Base-by-base conservation (phyloP, 2,888 invertebrate species). In the Oscheius myriophilus region DNA sequence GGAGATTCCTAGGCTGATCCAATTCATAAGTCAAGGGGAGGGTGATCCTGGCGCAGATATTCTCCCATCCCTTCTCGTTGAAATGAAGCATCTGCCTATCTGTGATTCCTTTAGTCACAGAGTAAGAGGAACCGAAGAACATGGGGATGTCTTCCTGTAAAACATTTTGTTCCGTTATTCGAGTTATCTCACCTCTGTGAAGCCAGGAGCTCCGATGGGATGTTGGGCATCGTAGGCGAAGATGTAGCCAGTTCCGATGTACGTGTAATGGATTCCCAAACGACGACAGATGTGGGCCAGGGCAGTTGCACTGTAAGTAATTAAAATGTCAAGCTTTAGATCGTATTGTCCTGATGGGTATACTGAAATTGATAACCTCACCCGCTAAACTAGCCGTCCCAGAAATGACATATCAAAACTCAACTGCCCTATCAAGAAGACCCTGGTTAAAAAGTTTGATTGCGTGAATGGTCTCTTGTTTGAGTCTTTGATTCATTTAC, bases 61-160 rank as follows among this genome's bases (percentile, higher is more conserved):
- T 74, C 57, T 85, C 85, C 71, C 76, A 78, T 33, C 76, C 75
- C 54, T 73, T 74, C 42, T 73, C 73, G 54, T 79, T 73, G 64
- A 76, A 78, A 55, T 70, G 71, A 45, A 46, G 67, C 79, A 79
- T 79, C 46, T 78, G 80, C 6, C 82, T 72, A 67, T 85, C 85
- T 9, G 85, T 85, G 63, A 80, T 82, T 11, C 85, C 85, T 67
- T 85, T 85, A 18, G 83, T 84, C 14, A 85, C 84, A 14, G 85
- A 85, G 63, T 85, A 85, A 21, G 85, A 82, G 42, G 83, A 84
- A 41, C 85, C 85, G 58, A 85, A 85, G 72, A 85, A 85, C 33
- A 83, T 75, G 0, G 85, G 84, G 51, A 78, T 69, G 46, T 85
- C 84, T 42, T 53, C 49, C 45, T 46, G 7, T 45, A 59, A 2